Base-by-base conservation (phyloP, 2,113 vertebrate genomes). In the Osmerus mordax region DNA sequence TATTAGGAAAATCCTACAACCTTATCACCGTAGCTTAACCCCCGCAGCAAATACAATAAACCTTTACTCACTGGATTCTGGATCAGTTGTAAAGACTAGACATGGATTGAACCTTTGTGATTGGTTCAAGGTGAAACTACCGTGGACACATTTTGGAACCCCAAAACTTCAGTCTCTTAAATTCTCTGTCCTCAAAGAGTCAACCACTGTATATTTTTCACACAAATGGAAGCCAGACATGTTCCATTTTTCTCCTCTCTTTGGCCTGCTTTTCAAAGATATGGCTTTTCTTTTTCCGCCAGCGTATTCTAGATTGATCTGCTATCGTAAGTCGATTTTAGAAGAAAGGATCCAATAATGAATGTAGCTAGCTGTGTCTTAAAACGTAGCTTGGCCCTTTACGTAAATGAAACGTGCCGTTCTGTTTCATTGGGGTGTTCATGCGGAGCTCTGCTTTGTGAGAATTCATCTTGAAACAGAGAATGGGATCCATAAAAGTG, bases 1-100 rank as follows among this genome's bases (percentile, higher is more conserved):
- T 78, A 78, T 86, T 81, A 76, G 76, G 78, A 65, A 79, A 83
- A 76, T 76, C 18, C 61, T 65, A 61, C 69, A 59, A 69, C 74
- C 72, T 71, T 69, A 72, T 75, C 68, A 62, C 70, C 32, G 1
- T 28, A 73, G 53, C 61, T 65, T 76, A 81, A 65, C 56, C 12
- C 21, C n/a, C 11, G 47, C 55, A 41, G 36, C 56, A 29, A 70
- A 68, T 73, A 66, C 64, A 78, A 77, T 75, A 73, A 81, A 74
- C 28, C 15, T 60, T 60, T 60, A 60, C 58, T 8, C 23, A 13
- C 60, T 62, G 60, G 25, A 28, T 32, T 29, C 25, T 64, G 16
- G 18, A 64, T 32, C 4, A n/a, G 3, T 36, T 64, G 54, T 56
- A 13, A 64, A 15, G 7, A 12, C 28, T 3, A 28, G 13, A 18